These are phyloP conservation scores for Nesogale talazaci DNA, from an alignment of 2,113 vertebrate species.

Conservation along the genomic window DNA sequence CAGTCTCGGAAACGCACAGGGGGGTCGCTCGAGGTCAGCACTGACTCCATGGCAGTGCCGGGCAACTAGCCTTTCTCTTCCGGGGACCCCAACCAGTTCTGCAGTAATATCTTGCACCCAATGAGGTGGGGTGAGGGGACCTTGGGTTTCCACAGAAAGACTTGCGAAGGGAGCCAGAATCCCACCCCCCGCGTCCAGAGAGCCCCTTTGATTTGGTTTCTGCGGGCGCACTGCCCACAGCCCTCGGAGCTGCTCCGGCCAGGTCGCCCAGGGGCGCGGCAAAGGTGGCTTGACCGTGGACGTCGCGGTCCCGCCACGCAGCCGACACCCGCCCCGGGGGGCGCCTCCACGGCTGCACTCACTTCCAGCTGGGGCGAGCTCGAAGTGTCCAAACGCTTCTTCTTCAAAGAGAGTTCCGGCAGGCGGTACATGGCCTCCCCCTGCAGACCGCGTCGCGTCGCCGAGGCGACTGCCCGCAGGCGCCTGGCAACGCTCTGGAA, in stretches of 20 bases:
- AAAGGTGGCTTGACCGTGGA: background rate
- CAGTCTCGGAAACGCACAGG: no score
- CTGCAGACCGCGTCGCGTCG: accelerated
- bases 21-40: no score
- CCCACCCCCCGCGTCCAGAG: background rate
- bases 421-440: background rate
- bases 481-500: background rate
- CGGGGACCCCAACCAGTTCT: accelerated
- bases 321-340: background rate
- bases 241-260: no score
- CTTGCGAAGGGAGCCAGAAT: background rate
- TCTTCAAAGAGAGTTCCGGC: background rate
- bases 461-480: background rate
- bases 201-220: background rate
- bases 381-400: background rate
- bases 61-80: background rate
- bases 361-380: background rate
- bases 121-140: background rate
- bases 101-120: background rate
- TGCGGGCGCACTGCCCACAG: accelerated
- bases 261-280: background rate
- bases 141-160: background rate
- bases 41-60: no score
- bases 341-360: background rate
- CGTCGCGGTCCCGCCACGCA: background rate